Evolutionary conservation across 2,797 vertebrate genomes (phyloP).

Genomic region (Nyctalus aviator): DNA sequence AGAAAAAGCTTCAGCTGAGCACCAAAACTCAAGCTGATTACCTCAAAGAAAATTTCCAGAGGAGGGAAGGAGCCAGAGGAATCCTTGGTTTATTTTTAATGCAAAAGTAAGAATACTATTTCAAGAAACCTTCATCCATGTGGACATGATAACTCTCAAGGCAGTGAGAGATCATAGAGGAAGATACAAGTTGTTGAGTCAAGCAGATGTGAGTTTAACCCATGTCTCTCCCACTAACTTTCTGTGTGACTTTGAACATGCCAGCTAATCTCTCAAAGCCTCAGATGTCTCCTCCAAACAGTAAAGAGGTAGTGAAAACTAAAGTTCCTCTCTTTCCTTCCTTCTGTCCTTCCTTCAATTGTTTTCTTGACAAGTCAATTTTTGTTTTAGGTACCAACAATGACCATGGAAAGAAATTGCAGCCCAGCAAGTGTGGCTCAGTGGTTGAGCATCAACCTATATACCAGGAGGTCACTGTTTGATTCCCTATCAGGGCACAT

Average conservation of each 20-base stretch:
- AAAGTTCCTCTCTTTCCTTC: background rate
- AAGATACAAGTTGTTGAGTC: background rate
- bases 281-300: background rate
- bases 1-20: background rate
- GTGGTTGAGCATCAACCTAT: too few relatives aligned
- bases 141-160: background rate
- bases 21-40: background rate
- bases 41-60: background rate
- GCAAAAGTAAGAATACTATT: background rate
- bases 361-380: background rate
- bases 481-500: too few relatives aligned
- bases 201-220: rapidly evolving
- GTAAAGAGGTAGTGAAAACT: background rate
- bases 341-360: background rate
- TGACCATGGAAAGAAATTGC: background rate
- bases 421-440: background rate
- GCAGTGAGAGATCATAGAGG: background rate
- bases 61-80: background rate
- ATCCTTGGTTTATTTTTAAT: background rate
- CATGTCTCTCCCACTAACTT: background rate
- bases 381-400: background rate
- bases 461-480: too few relatives aligned
- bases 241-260: background rate
- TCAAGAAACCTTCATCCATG: background rate
- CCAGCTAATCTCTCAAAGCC: background rate